Base-by-base conservation (phyloP, 2,888 invertebrate species). In the Dryomyza anilis region DNA sequence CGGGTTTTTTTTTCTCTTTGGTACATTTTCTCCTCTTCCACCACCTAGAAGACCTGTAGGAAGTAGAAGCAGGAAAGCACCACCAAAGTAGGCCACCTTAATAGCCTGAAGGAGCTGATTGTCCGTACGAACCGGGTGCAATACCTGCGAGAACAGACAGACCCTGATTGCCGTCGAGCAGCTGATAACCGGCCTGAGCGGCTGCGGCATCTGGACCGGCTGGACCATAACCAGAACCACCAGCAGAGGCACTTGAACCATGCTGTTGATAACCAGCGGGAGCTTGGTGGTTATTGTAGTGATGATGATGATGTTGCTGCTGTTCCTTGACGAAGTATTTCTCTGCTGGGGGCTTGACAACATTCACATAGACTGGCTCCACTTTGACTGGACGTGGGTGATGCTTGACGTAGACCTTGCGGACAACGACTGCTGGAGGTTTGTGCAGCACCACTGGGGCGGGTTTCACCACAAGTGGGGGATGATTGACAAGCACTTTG, bases 391-490 rank as follows among this genome's bases (percentile, higher is more conserved):
- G 78, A 48, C 79, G 80, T 68, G 81, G 82, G 50, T 81, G 78
- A 68, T 80, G 76, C 72, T 81, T 81, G 19, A 81, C 74, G 66
- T 74, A 75, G 43, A 82, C 78, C 73, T 79, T 82, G 70, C 81
- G 81, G 46, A 81, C 69, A 2, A 83, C 78, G n/a, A 80, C 77
- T 74, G 81, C 78, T 73, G 81, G 81, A n/a, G 82, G 82, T 69
- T 80, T 81, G 74, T 83, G 82, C 19, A 83, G 72, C 61, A 83
- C 79, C 69, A 83, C 81, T 67, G 83, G 82, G 16, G 81, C 81
- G 61, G 83, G 83, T 71, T 80, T 81, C 21, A 83, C 81, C 46
- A 83, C 79, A 66, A 82, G 70, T 74, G 82, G 83, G 33, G 82
- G 80, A 72, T 83, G 83, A 61, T 81, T 81, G 57, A 83, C 81